Percentiles rank a stretch among this genome's conserved stretches.
These are phyloP conservation scores for Kryptopterus vitreolus DNA, from an alignment of 2,797 vertebrate genomes.

Conservation along the genomic window DNA sequence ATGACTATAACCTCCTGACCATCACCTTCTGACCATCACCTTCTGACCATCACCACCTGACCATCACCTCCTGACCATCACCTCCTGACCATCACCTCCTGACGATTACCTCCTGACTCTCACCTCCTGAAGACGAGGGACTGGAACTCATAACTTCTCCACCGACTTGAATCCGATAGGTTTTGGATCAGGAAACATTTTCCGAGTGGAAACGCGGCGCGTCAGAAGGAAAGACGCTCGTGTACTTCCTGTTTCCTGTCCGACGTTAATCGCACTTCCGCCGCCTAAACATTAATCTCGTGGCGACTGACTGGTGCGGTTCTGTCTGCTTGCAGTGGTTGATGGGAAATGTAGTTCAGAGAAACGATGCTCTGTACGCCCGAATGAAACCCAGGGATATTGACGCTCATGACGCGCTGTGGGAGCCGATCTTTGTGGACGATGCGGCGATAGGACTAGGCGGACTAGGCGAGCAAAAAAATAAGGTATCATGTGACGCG, in stretches of 20 bases:
- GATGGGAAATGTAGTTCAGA: slow-evolving; percentile 79
- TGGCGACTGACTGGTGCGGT: slow-evolving; percentile 57
- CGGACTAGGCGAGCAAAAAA: slow-evolving; percentile 73
- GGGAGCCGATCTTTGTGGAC: slow-evolving; percentile 82
- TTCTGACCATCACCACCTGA: too few species aligned
- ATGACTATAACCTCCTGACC: too few species aligned
- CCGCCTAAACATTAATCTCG: not conserved
- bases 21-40: too few species aligned
- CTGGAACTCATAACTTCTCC: not conserved
- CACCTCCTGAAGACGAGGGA: not conserved
- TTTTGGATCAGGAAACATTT: too few species aligned
- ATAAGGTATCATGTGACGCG: slow-evolving; percentile 69
- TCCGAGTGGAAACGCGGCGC: too few species aligned
- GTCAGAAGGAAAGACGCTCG: too few species aligned
- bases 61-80: too few species aligned
- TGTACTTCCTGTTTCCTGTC: not conserved
- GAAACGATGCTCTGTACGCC: slow-evolving; percentile 79
- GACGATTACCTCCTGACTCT: too few species aligned
- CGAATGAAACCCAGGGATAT: slow-evolving; percentile 81
- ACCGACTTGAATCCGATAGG: too few species aligned
- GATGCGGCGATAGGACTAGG: slow-evolving; percentile 72
- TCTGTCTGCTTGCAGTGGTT: slow-evolving; percentile 74
- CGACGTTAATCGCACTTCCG: not conserved
- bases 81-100: too few species aligned
- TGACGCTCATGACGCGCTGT: slow-evolving; percentile 77